A percentile compares a stretch with the other conserved stretches of the same genome.
These are phyloP conservation scores for Heterocephalus glaber DNA, from an alignment of 2,113 vertebrate genomes.

Conservation along the genomic window DNA sequence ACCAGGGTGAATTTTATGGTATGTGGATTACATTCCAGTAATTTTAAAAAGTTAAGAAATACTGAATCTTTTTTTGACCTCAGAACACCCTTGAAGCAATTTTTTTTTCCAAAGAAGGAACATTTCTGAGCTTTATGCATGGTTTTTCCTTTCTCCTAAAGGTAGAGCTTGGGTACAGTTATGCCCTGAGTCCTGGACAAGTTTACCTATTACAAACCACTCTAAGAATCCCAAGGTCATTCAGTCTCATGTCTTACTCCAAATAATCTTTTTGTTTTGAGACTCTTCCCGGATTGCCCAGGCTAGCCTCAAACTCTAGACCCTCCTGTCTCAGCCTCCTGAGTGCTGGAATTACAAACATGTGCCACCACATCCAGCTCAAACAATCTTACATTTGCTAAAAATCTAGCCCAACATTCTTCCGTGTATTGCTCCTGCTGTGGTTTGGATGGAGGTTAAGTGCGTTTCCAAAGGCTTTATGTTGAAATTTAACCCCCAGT, in stretches of 20 bases:
- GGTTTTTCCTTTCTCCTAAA: neutral
- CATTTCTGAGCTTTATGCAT: neutral
- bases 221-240: neutral
- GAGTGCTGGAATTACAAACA: neutral
- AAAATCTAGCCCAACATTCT: neutral
- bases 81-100: neutral
- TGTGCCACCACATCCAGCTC: neutral
- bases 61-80: neutral
- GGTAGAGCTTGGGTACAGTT: neutral
- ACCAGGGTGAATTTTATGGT: neutral
- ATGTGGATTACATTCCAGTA: neutral
- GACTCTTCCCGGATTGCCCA: neutral
- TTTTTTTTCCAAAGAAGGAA: neutral
- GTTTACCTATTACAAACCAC: neutral
- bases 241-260: neutral
- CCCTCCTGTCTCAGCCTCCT: neutral
- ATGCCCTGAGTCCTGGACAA: neutral
- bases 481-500: neutral
- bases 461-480: neutral
- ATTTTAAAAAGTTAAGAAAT: neutral
- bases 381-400: conserved; percentile 10
- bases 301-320: neutral
- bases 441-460: neutral
- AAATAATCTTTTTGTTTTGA: neutral
- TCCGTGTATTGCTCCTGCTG: neutral